Evolutionary conservation across 2,113 vertebrate species (phyloP), one percentile per base, ranked within the genome.

Genomic region (Phasianus colchicus): DNA sequence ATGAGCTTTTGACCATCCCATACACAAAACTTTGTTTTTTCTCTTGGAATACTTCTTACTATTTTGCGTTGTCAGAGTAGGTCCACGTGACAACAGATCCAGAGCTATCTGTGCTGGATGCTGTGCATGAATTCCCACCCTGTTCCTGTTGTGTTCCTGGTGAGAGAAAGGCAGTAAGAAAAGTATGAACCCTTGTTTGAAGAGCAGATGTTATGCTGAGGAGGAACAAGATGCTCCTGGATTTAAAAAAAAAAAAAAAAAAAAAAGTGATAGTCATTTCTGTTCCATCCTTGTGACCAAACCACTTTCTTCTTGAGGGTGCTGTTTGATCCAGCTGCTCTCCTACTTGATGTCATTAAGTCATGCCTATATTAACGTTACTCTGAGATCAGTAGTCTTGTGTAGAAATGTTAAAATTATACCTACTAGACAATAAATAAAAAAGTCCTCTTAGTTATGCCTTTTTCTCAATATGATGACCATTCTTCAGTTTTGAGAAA

Each of bases 401-500:
- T 82, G n/a, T 34, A 76, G 54, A 58, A 86, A 72, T 69, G 45
- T 84, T 82, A 52, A 20, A 92, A 47, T 75, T 73, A 27, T 2
- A 0, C 47, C 60, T 82, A 16, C 32, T 55, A 77, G 83, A 52
- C 65, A 92, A 94, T 84, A 70, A 92, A 60, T 74, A 43, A 24
- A 22, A 12, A 86, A 88, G 50, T 42, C 22, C 7, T 84, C 65
- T 70, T 72, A 50, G 24, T 66, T 43, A 36, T 92, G 45, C n/a
- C 38, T 93, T 86, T 86, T 25, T 89, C 86, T 93, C 45, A 57
- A 67, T 50, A 90, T 58, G 18, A 43, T 60, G 55, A 87, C 58
- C 36, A 38, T 73, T 89, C 90, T 89, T 75, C 78, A 42, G 48
- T 77, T 95, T 86, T 82, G 86, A 77, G 77, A 94, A 92, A 75